These are phyloP conservation scores for Allygus modestus DNA, from an alignment of 2,888 invertebrate genomes.

Conservation along the genomic window DNA sequence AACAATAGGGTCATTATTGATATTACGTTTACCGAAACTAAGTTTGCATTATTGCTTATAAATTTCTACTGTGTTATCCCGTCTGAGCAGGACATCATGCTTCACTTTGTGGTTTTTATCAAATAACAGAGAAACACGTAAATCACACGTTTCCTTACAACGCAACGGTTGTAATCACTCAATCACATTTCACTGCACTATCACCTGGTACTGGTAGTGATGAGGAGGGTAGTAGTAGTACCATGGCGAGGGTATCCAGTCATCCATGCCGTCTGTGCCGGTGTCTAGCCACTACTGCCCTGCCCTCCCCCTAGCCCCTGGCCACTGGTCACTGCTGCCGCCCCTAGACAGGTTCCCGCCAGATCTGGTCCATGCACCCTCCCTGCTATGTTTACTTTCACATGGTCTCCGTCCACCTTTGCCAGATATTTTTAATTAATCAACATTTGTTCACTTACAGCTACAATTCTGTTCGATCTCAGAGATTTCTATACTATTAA, in stretches of 20 bases:
- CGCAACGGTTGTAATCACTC: too few relatives aligned
- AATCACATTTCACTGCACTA: background rate
- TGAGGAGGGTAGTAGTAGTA: slow-evolving; percentile 41
- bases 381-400: slow-evolving; percentile 32
- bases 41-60: too few relatives aligned
- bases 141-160: too few relatives aligned
- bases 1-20: too few relatives aligned
- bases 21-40: too few relatives aligned
- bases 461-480: background rate
- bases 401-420: slow-evolving; percentile 15
- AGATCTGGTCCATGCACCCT: slow-evolving; percentile 46
- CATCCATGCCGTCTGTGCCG: slow-evolving; percentile 39
- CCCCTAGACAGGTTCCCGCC: slow-evolving; percentile 19
- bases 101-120: too few relatives aligned
- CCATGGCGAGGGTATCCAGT: slow-evolving; percentile 58
- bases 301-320: too few relatives aligned
- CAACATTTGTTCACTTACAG: background rate
- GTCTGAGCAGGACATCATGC: too few relatives aligned
- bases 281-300: slow-evolving; percentile 40
- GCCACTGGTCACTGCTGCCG: background rate
- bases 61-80: too few relatives aligned
- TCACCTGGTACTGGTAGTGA: slow-evolving; percentile 42
- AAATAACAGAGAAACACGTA: too few relatives aligned
- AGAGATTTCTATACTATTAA: too few relatives aligned
- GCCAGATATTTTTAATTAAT: background rate